These are phyloP conservation scores for Octomys mimax DNA, from an alignment of 2,797 vertebrate genomes.

Conservation along the genomic window DNA sequence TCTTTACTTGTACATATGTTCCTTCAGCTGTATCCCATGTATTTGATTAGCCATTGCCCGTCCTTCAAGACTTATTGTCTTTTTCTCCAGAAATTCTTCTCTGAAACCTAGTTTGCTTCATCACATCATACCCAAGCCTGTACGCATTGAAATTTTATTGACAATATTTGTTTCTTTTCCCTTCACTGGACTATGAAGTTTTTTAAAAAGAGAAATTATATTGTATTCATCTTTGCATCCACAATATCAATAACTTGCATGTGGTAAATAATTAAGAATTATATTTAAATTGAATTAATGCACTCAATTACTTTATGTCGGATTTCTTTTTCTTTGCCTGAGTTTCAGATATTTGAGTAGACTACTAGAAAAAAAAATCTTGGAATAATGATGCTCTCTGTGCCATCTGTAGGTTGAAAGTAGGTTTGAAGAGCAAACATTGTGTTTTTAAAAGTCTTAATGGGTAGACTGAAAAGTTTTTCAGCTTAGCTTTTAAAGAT, in stretches of 20 bases:
- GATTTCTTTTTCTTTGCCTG: conserved; percentile 50
- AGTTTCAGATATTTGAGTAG: conserved; percentile 40
- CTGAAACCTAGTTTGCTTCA: neutral
- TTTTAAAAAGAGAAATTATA: neutral
- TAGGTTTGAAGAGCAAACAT: neutral
- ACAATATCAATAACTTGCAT: conserved; percentile 18
- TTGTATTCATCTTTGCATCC: conserved; percentile 54
- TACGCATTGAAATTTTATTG: conserved; percentile 41
- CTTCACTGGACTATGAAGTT: neutral
- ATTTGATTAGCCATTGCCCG: neutral
- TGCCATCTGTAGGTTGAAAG: conserved; percentile 3
- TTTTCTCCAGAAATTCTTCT: neutral
- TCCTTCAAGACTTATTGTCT: neutral
- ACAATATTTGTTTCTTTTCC: neutral
- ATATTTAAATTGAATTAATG: conserved; percentile 55
- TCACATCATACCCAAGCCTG: conserved; percentile 10
- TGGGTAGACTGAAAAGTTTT: neutral
- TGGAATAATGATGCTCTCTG: neutral
- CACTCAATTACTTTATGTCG: conserved; percentile 38
- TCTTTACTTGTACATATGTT: neutral
- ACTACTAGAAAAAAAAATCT: conserved; percentile 29
- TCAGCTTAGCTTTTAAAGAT: conserved; percentile 25
- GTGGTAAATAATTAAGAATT: conserved; percentile 61
- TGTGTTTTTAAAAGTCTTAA: neutral
- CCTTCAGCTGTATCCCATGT: neutral